Conservation (phyloP, 2,888 invertebrate genomes). For the Tenthredo distinguenda region DNA sequence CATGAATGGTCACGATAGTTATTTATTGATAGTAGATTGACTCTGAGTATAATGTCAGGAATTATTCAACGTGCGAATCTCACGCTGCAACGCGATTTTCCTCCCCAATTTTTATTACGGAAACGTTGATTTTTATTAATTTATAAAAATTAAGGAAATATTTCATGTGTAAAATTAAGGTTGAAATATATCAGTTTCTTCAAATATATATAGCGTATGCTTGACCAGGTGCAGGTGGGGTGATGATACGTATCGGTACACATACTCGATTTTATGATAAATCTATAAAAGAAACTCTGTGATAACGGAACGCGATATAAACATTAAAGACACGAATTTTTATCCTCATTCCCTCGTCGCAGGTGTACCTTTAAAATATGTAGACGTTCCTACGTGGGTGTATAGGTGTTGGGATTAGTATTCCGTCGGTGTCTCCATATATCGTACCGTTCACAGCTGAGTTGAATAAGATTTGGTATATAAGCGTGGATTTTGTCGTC, state of each 20-base stretch:
- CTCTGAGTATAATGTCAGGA: background rate
- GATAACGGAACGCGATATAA: background rate
- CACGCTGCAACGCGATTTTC: background rate
- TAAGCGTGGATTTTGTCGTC: constrained; percentile 28
- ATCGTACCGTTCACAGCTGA: background rate
- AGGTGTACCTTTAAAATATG: background rate
- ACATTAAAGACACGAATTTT: background rate
- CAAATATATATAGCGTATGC: background rate
- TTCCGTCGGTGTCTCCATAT: background rate
- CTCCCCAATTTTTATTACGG: background rate
- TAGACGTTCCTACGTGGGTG: background rate
- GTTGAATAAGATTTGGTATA: constrained; percentile 14
- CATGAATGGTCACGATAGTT: background rate
- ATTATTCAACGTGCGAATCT: background rate
- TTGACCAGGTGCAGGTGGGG: background rate
- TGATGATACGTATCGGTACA: too few species aligned
- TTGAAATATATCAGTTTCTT: too few species aligned
- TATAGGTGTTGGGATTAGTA: background rate
- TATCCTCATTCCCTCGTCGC: too few species aligned
- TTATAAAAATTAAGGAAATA: too few species aligned
- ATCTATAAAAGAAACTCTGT: background rate
- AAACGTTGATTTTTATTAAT: background rate
- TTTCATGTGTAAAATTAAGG: too few species aligned
- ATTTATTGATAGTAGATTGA: background rate
- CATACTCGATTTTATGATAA: background rate